Evolutionary conservation across 1,140 invertebrate genomes (phyloP), one percentile per base, ranked within the genome.

Genomic region (Formica selysi): DNA sequence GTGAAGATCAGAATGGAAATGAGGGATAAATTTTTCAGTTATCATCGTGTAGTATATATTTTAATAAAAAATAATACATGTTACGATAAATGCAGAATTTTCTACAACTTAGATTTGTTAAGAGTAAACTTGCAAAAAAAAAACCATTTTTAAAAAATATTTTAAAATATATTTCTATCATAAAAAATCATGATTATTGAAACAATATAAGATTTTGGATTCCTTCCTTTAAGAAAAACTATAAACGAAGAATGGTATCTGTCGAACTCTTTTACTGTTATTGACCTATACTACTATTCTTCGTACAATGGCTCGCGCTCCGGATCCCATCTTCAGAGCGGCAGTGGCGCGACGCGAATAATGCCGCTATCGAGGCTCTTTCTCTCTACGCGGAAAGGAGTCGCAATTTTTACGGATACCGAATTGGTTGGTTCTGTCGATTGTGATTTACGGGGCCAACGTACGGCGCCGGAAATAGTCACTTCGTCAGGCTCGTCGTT

Each of bases 401-500:
- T 26, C 76, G 85, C 89, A 80, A 90, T 89, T 90, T 90, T 89
- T 87, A 89, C 88, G 78, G 89, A 41, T 54, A 83, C 68, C 68
- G 64, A 86, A 84, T 83, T 74, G 57, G 87, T 8, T 59, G 65
- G 67, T 36, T 64, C 85, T 85, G 74, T 87, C 87, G 87, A 85
- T 87, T 65, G 79, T 89, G 89, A 90, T 90, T 89, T 87, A 90
- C 80, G 86, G 62, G 32, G 22, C 51, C 32, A 26, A 44, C 67
- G 88, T 73, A 87, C 51, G 74, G 85, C 51, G 41, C 64, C 85
- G 86, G 88, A 87, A 90, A 87, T 84, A 90, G 89, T 90, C 89
- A 79, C 89, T 90, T 90, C 89, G 89, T 90, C 86, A 90, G 78
- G 73, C 57, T 90, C 76, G 86, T 78, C 80, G 88, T 36, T 81